Evolutionary conservation across 2,888 invertebrate species (phyloP).

Genomic region (Eupithecia dodoneata): DNA sequence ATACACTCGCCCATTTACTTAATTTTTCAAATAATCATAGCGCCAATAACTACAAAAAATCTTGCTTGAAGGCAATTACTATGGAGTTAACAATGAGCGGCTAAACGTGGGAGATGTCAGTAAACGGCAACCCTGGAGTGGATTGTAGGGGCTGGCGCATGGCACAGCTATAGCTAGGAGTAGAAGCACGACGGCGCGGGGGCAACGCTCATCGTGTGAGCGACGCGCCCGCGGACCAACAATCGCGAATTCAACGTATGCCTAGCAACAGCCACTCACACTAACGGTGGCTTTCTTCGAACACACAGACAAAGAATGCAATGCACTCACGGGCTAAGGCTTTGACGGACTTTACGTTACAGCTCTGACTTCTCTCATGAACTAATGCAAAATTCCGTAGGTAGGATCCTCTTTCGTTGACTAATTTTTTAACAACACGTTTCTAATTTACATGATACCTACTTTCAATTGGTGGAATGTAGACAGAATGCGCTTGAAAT

Average conservation of each 20-base stretch:
- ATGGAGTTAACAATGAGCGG: constrained; percentile 53
- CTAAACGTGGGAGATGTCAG: constrained; percentile 62
- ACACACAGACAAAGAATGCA: constrained; percentile 66
- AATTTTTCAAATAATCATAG: constrained; percentile 14
- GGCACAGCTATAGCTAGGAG: constrained; percentile 35
- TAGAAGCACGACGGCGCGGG: constrained; percentile 53
- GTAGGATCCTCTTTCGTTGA: constrained; percentile 29
- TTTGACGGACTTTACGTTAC: constrained; percentile 64
- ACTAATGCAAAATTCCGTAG: constrained; percentile 47
- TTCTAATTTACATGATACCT: constrained; percentile 48
- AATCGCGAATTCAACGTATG: constrained; percentile 79
- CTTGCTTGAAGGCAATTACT: constrained; percentile 50
- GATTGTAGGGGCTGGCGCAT: constrained; percentile 29
- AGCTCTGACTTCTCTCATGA: constrained; percentile 54
- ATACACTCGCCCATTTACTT: constrained; percentile 5
- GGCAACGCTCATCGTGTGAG: constrained; percentile 83
- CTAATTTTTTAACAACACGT: constrained; percentile 51
- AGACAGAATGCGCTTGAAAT: constrained; percentile 54
- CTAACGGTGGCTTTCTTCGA: constrained; percentile 70
- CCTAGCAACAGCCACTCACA: constrained; percentile 79
- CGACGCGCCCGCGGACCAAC: constrained; percentile 73
- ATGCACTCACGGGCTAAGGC: constrained; percentile 62
- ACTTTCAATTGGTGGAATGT: constrained; percentile 54
- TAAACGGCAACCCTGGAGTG: constrained; percentile 51
- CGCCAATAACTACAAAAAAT: constrained; percentile 33